phyloP scores from a whole-genome alignment of 2,113 vertebrate genomes.

The Xiphophorus hellerii region DNA sequence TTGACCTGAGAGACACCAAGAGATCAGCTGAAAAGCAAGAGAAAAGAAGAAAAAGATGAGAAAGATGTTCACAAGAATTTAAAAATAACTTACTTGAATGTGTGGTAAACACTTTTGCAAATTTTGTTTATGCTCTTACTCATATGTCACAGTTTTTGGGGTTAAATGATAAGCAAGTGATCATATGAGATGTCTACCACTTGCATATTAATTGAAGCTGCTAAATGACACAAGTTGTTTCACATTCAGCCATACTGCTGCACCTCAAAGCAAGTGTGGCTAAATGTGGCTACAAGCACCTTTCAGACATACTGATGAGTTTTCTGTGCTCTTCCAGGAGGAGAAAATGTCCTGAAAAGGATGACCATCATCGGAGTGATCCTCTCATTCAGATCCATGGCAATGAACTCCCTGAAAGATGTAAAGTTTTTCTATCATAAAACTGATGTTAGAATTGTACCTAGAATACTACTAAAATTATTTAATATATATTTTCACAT shows the following conservation, averaged over 20 bases:
- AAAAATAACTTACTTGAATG: not conserved
- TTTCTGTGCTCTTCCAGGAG: slow-evolving; percentile 72
- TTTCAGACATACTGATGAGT: not conserved
- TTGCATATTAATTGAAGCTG: not conserved
- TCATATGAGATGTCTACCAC: not conserved
- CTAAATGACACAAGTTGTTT: not conserved
- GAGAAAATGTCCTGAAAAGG: slow-evolving; percentile 90
- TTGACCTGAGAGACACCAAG: not conserved
- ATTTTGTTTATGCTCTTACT: not conserved
- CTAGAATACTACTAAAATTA: not conserved
- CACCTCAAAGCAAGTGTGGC: not conserved
- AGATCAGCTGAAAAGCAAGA: not conserved
- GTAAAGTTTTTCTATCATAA: slow-evolving; percentile 67
- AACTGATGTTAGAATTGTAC: not conserved
- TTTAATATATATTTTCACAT: not conserved
- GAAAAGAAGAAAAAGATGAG: not conserved
- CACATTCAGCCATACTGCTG: not conserved
- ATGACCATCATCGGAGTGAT: slow-evolving; percentile 97
- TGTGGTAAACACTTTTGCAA: not conserved
- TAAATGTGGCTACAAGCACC: not conserved
- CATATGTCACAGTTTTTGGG: not conserved
- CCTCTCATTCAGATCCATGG: slow-evolving; percentile 88
- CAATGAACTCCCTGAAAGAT: slow-evolving; percentile 86
- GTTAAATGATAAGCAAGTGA: not conserved
- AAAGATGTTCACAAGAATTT: not conserved